Conservation (phyloP, 2,888 invertebrate genomes). For the Beris chalybata region DNA sequence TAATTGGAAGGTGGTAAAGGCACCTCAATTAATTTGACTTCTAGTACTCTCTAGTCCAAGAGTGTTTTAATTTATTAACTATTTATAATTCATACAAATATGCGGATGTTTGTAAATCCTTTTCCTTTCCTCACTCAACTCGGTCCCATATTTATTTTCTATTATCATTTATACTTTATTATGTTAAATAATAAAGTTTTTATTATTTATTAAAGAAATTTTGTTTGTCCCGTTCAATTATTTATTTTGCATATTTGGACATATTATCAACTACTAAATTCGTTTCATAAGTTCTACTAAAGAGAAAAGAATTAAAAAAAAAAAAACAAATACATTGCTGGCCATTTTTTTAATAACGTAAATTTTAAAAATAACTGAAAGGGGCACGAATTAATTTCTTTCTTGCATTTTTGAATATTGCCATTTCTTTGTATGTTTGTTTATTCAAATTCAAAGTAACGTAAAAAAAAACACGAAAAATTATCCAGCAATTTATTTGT, state of each 20-base stretch:
- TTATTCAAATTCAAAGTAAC: slow-evolving; percentile 24
- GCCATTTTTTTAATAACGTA: slow-evolving; percentile 17
- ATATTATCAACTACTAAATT: slow-evolving; percentile 27
- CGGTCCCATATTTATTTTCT: neutral
- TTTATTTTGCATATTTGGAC: slow-evolving; percentile 30
- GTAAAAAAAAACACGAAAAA: slow-evolving; percentile 1
- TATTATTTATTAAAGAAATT: slow-evolving; percentile 25
- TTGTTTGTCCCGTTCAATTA: slow-evolving; percentile 39
- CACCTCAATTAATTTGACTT: too few species aligned
- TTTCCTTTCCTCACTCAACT: neutral
- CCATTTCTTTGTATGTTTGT: slow-evolving; percentile 29
- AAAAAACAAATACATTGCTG: slow-evolving; percentile 39
- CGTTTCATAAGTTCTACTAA: slow-evolving; percentile 7
- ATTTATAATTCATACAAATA: neutral
- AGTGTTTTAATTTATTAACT: too few species aligned
- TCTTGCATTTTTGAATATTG: neutral
- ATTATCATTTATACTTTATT: neutral
- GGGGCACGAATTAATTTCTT: slow-evolving; percentile 28
- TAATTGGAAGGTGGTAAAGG: too few species aligned
- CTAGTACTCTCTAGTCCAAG: too few species aligned
- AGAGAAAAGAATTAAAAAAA: slow-evolving; percentile 5
- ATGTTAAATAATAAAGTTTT: neutral
- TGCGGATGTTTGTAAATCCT: neutral
- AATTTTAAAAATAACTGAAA: slow-evolving; percentile 34
- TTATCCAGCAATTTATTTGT: slow-evolving; percentile 54